Evolutionary conservation across 2,113 vertebrate genomes (phyloP).

Genomic region (Hepsetus odoe): DNA sequence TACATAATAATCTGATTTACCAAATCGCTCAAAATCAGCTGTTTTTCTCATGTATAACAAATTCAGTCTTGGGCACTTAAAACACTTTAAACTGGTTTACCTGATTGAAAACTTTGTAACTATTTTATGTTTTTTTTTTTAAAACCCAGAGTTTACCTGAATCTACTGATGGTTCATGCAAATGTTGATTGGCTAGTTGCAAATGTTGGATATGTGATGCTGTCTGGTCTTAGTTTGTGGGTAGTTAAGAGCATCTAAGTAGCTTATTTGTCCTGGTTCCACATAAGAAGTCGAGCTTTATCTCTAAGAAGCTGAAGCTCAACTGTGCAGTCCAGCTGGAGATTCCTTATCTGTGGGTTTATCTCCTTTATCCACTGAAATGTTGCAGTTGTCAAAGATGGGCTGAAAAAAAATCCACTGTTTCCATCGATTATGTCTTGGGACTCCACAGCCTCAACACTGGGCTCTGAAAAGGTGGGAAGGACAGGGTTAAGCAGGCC

Average conservation of each 20-base stretch:
- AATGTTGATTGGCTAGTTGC: not conserved
- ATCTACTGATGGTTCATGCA: too few species aligned
- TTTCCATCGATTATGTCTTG: not conserved
- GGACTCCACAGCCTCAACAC: not conserved
- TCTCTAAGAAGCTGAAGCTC: not conserved
- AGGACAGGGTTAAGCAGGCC: constrained; percentile 58
- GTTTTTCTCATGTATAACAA: too few species aligned
- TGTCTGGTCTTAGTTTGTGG: not conserved
- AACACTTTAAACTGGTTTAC: too few species aligned
- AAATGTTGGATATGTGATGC: not conserved
- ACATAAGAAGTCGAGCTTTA: constrained; percentile 1
- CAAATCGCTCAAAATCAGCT: too few species aligned
- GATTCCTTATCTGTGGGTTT: not conserved
- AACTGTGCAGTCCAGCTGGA: not conserved
- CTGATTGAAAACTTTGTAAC: too few species aligned
- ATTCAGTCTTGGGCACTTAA: too few species aligned
- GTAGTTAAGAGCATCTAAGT: not conserved
- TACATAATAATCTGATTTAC: too few species aligned
- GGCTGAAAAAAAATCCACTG: not conserved
- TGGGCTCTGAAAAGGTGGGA: constrained; percentile 24
- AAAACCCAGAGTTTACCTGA: too few species aligned
- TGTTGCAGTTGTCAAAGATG: not conserved
- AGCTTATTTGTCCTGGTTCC: constrained; percentile 9
- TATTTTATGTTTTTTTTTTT: too few species aligned
- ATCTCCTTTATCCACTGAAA: constrained; percentile 10